Percentiles rank a stretch among this genome's conserved stretches.
Conservation (phyloP, 1,140 invertebrate genomes). For the Diorhabda carinulata region DNA sequence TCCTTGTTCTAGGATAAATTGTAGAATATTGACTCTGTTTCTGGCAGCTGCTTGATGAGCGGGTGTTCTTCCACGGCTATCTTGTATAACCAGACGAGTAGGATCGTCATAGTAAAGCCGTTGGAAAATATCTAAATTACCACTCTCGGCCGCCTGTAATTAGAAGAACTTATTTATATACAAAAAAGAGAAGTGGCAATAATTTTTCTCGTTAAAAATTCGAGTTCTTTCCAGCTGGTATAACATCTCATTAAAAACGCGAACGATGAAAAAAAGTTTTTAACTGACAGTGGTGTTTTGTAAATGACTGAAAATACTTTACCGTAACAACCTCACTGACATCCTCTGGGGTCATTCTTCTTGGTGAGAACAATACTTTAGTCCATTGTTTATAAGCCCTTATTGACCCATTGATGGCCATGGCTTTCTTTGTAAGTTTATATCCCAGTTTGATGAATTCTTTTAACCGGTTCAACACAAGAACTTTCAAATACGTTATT, state of each 20-base stretch:
- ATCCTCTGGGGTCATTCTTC: conserved; percentile 50
- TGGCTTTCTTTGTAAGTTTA: conserved; percentile 23
- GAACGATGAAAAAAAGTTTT: too few relatives aligned
- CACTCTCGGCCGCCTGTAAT: conserved; percentile 72
- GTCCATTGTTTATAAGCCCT: conserved; percentile 55
- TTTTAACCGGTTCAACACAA: neutral
- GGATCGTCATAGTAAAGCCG: conserved; percentile 66
- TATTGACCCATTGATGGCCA: conserved; percentile 47
- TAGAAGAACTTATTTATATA: neutral
- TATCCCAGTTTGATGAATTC: conserved; percentile 24
- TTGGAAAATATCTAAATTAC: conserved; percentile 75
- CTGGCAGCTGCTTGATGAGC: conserved; percentile 74
- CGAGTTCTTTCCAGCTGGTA: too few relatives aligned
- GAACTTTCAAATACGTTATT: too few relatives aligned
- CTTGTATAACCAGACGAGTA: conserved; percentile 61
- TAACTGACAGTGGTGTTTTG: too few relatives aligned
- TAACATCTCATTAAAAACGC: too few relatives aligned
- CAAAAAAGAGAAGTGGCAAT: too few relatives aligned
- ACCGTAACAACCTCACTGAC: conserved; percentile 48
- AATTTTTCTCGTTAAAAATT: too few relatives aligned
- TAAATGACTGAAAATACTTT: neutral
- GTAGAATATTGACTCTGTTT: conserved; percentile 69
- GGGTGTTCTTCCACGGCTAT: conserved; percentile 67
- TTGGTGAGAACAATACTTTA: conserved; percentile 50
- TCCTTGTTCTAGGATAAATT: conserved; percentile 67